Evolutionary conservation across 2,113 vertebrate genomes (phyloP), one percentile per base, ranked within the genome.

Genomic region (Phyllostomus discolor): DNA sequence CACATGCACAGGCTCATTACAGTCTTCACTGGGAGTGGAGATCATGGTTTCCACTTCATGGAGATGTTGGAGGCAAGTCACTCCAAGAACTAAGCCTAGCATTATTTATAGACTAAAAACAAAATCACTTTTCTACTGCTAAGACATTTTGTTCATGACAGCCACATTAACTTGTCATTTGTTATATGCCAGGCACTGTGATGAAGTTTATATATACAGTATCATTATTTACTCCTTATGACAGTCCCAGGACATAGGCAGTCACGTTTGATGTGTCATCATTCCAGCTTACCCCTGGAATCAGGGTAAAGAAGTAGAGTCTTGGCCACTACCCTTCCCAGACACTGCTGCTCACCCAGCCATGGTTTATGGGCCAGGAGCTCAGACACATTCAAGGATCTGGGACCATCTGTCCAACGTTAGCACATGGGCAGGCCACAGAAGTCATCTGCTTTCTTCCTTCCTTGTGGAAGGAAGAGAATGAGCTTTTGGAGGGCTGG

Each of bases 201-300:
- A 92, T 41, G 4, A 76, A 33, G 5, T 83, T 59, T 76, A 62
- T 1, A 48, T 10, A 62, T 1, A 48, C 10, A 33, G 35, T 9
- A 26, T 76, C 67, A n/a, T 64, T 62, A 31, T 82, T 82, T 28
- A 22, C 38, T 33, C 15, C 14, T 26, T 8, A 33, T 4, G 24
- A 15, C 4, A 24, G 16, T 38, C 26, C 20, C 20, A 5, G 31
- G 20, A 11, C 2, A 1, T 0, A 57, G 14, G 38, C 10, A 19
- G 12, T 72, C 38, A 6, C 10, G 35, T 35, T 19, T 75, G 33
- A 33, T 43, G 16, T 10, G 12, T 90, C 9, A 12, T 43, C 4
- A 14, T 2, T 14, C 38, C 28, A 38, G 43, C 11, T 82, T 15
- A 33, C 46, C 57, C 73, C 59, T 69, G 52, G 10, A 76, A 59